Evolutionary conservation across 2,113 vertebrate species (phyloP).

Genomic region (Stegostoma tigrinum): DNA sequence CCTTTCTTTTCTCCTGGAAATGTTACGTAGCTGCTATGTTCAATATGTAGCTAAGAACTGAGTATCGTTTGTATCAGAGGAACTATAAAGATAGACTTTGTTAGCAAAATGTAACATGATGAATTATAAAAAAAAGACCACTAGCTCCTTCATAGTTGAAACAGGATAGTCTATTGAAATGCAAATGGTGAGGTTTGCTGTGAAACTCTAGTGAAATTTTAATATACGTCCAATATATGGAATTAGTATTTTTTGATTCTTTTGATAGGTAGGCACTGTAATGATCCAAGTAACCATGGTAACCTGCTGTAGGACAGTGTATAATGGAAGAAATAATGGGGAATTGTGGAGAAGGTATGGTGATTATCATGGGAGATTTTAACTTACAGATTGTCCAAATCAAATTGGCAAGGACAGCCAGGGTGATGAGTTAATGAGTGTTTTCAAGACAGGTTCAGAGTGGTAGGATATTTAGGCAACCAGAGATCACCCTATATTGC

Average conservation of each 20-base stretch:
- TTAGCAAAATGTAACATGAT: neutral
- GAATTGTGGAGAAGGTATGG: too few species aligned
- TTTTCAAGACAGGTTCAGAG: too few species aligned
- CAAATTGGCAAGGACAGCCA: too few species aligned
- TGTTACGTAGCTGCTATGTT: neutral
- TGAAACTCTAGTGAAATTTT: neutral
- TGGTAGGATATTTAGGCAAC: too few species aligned
- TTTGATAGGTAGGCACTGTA: neutral
- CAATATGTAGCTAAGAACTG: neutral
- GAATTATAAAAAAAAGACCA: neutral
- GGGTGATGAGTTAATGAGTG: too few species aligned
- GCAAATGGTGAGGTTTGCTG: neutral
- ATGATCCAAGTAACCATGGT: neutral
- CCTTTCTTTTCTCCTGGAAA: neutral
- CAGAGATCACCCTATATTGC: too few species aligned
- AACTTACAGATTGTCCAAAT: too few species aligned
- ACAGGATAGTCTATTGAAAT: neutral
- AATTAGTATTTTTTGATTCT: neutral
- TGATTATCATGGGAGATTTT: too few species aligned
- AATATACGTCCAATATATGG: neutral
- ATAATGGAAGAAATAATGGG: too few species aligned
- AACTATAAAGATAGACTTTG: neutral
- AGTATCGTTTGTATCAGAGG: neutral
- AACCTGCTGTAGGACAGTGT: too few species aligned
- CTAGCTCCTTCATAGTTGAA: neutral